Evolutionary conservation across 2,797 vertebrate genomes (phyloP).

Genomic region (Chrysolophus pictus): DNA sequence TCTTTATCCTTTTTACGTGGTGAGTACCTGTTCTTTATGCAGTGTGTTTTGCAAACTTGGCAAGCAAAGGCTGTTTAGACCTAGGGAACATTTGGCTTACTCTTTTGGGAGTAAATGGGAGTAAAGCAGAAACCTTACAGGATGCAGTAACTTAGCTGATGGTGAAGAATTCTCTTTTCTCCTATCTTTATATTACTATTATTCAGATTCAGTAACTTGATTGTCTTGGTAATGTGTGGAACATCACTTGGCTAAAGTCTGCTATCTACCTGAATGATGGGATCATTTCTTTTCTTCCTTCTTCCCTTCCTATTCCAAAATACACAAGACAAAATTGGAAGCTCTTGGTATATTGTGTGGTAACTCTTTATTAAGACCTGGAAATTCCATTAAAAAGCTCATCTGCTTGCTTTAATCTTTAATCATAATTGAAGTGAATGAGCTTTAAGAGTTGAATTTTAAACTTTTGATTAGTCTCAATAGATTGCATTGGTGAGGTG

Average conservation of each 20-base stretch:
- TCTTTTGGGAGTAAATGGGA: background rate
- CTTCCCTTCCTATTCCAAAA: background rate
- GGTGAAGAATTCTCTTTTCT: background rate
- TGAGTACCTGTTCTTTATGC: background rate
- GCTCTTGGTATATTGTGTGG: background rate
- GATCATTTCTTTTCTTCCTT: background rate
- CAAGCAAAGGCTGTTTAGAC: background rate
- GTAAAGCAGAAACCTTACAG: background rate
- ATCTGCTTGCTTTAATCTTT: slow-evolving; percentile 9
- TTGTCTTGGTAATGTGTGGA: background rate
- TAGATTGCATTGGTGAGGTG: background rate
- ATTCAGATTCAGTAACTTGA: slow-evolving; percentile 2
- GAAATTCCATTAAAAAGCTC: background rate
- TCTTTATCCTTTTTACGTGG: background rate
- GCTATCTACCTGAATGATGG: background rate
- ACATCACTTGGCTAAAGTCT: background rate
- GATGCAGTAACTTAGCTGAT: background rate
- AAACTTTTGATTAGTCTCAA: slow-evolving; percentile 4
- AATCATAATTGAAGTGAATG: slow-evolving; percentile 15
- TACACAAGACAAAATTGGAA: background rate
- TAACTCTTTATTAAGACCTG: background rate
- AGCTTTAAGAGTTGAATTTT: background rate
- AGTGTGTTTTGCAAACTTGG: background rate
- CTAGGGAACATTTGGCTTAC: background rate
- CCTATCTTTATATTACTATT: background rate